phyloP scores from a whole-genome alignment of 1,140 invertebrate species.

The Pogonomyrmex californicus region DNA sequence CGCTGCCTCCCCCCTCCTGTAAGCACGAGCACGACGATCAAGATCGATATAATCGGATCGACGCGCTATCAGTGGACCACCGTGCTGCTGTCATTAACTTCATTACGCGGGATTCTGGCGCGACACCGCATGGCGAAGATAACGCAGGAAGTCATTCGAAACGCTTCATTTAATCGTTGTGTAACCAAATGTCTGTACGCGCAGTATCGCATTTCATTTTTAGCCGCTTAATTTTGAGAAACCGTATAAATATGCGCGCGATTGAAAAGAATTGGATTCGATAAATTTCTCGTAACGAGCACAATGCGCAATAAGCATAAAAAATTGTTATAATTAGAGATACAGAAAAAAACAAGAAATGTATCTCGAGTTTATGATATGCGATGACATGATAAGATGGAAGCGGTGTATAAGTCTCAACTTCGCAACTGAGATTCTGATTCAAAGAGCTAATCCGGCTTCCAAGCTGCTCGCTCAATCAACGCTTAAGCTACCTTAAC shows the following conservation, averaged over 20 bases:
- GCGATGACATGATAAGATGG: slow-evolving; percentile 9
- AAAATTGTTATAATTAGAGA: slow-evolving; percentile 1
- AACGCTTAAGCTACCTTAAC: slow-evolving; percentile 73
- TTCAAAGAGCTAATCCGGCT: slow-evolving; percentile 66
- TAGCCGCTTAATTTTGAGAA: neutral
- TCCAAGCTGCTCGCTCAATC: slow-evolving; percentile 64
- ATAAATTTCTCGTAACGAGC: neutral
- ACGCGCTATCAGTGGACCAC: slow-evolving; percentile 71
- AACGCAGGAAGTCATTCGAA: slow-evolving; percentile 46
- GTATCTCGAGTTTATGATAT: slow-evolving; percentile 4
- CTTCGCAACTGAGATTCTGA: slow-evolving; percentile 49
- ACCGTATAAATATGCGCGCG: neutral
- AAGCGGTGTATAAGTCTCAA: slow-evolving; percentile 40
- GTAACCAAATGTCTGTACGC: neutral
- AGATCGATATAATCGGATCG: slow-evolving; percentile 74
- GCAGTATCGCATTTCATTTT: neutral
- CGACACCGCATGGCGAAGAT: slow-evolving; percentile 30
- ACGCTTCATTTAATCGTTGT: slow-evolving; percentile 40
- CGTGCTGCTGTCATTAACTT: slow-evolving; percentile 73
- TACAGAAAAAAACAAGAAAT: neutral
- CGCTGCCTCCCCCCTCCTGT: neutral
- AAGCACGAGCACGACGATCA: slow-evolving; percentile 47
- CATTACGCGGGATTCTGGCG: slow-evolving; percentile 60
- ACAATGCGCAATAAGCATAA: neutral
- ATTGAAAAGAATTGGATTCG: neutral